Base-by-base conservation (phyloP, 2,797 vertebrate species). In the Anguilla pacifica region DNA sequence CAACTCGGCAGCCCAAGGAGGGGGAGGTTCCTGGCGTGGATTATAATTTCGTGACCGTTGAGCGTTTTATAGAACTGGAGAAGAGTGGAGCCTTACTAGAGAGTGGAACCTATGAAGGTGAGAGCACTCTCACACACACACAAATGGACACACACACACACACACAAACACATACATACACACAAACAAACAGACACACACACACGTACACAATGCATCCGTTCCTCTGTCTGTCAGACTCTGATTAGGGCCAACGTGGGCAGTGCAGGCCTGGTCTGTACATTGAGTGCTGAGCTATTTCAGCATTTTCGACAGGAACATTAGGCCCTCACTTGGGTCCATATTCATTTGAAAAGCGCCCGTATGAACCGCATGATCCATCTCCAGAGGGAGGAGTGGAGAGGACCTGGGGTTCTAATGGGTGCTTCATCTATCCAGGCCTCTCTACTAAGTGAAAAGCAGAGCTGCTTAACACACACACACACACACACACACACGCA, bases 51-150 rank as follows among this genome's bases (percentile, higher is more conserved):
- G 97, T 99, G 94, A 98, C 97, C 53, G 94, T 99, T 93, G 98
- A 98, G 94, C 97, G 97, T 93, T 99, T 99, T 96, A 97, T 99
- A 96, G 98, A 99, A 96, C 92, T 99, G 94, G 98, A 99, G 97
- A 98, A 97, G 96, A 99, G 98, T 90, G 98, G 98, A 89, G 96
- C 97, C 94, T 96, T 99, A 88, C 95, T 99, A 90, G 99, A 99
- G 97, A 99, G 98, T 25, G 99, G 99, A 94, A 99, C 98, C 57
- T 99, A 99, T 98, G 99, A 99, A 98, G 98, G 99, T 99, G 95
- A 94, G 95, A 57, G 84, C 2, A 55, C 57, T 79, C 70, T 70
- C 39, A 43, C 51, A 83, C 87, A 70, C 61, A 35, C 64, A 79
- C 83, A 85, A 28, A 31, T 84, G 64, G 39, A 79, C 81, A 85